Percentiles rank a stretch among this genome's conserved stretches.
Evolutionary conservation across 2,888 invertebrate species (phyloP).

Genomic region (Corythucha ciliata): DNA sequence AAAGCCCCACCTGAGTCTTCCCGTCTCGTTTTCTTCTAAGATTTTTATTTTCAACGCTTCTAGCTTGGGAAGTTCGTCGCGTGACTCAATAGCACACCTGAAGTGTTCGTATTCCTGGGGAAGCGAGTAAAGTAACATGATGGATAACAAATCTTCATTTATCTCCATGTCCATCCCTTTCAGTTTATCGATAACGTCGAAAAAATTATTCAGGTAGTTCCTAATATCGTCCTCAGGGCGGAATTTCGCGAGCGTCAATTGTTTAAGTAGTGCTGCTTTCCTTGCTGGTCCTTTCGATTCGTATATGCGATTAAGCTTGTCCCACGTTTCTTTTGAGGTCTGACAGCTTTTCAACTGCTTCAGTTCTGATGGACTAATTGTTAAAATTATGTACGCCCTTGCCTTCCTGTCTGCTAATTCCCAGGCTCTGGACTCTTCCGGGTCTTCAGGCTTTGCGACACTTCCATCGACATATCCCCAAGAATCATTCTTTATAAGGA

Average conservation of each 20-base stretch:
- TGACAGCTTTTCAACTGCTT: not conserved
- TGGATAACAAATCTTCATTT: not conserved
- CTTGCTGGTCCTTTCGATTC: not conserved
- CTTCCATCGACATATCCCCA: not conserved
- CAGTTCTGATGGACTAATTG: not conserved
- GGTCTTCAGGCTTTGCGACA: not conserved
- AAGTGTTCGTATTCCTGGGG: not conserved
- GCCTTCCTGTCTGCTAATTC: conserved; percentile 3
- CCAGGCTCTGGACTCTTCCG: not conserved
- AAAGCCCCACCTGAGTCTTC: too few species aligned
- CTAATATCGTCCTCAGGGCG: not conserved
- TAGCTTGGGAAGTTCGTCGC: not conserved
- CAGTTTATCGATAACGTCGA: conserved; percentile 7
- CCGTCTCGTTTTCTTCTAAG: conserved; percentile 5
- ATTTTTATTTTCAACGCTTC: not conserved
- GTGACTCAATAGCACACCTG: not conserved
- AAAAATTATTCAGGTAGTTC: not conserved
- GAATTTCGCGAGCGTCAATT: not conserved
- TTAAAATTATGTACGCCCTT: not conserved
- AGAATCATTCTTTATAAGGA: not conserved
- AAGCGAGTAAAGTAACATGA: conserved; percentile 4
- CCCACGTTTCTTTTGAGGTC: not conserved
- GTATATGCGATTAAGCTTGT: not conserved
- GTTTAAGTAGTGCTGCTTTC: not conserved
- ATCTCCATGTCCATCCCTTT: not conserved